These are phyloP conservation scores for Ophioderma brevispina DNA, from an alignment of 35 echinoderm and acorn worm species.

Conservation along the genomic window DNA sequence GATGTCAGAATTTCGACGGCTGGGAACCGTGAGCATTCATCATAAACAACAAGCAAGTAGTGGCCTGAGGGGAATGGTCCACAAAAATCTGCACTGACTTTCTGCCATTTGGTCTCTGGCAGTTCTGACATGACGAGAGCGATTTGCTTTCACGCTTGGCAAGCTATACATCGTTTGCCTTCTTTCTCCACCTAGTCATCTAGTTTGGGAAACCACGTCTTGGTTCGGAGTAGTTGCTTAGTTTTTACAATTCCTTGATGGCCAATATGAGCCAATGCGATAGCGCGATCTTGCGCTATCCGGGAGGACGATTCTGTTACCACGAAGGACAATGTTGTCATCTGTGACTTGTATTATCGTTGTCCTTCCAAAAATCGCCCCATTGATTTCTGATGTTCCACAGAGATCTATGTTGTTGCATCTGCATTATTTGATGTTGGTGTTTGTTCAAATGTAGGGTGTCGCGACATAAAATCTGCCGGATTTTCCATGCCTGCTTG, in stretches of 20 bases:
- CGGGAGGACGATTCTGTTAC: background rate
- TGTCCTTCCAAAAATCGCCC: no score
- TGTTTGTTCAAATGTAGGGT: background rate
- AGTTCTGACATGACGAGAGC: slow-evolving; percentile 31
- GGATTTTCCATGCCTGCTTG: slow-evolving; percentile 34
- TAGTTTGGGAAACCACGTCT: background rate
- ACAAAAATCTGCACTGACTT: slow-evolving; percentile 36
- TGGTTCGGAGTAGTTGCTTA: background rate
- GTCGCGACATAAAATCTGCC: slow-evolving; percentile 54
- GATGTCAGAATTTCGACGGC: background rate
- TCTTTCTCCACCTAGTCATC: slow-evolving; percentile 22
- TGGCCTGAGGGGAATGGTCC: slow-evolving; percentile 42
- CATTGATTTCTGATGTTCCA: background rate
- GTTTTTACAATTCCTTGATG: background rate
- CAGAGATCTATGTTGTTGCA: background rate
- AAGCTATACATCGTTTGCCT: slow-evolving; percentile 40
- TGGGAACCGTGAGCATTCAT: slow-evolving; percentile 71
- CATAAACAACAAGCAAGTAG: slow-evolving; percentile 67
- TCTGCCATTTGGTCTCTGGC: slow-evolving; percentile 4
- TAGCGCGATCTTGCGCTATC: background rate
- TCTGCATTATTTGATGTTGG: background rate
- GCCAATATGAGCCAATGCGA: background rate
- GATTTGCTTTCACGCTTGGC: slow-evolving; percentile 34
- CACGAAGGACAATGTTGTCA: slow-evolving; percentile 28
- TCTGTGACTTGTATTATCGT: slow-evolving; percentile 12